phyloP scores from a whole-genome alignment of 1,140 invertebrate species.

The Bombyx mandarina region DNA sequence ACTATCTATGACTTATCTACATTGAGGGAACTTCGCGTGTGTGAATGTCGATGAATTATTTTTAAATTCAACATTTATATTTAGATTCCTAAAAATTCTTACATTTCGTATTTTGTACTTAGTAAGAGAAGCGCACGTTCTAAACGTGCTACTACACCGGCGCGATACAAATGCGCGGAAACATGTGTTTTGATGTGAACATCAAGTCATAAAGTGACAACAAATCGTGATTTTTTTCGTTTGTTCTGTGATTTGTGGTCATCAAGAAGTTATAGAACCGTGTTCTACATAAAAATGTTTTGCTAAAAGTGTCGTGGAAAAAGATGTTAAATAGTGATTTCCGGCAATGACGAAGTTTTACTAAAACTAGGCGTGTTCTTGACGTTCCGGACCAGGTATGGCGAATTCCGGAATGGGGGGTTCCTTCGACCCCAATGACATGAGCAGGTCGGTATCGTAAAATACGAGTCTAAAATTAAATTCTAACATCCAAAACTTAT shows the following conservation, averaged over 20 bases:
- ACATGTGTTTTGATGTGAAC: constrained; percentile 68
- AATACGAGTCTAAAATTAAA: no score
- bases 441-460: constrained; percentile 71
- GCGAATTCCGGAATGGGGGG: constrained; percentile 73
- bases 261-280: no score
- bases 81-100: constrained; percentile 41
- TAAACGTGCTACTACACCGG: constrained; percentile 30
- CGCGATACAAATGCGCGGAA: constrained; percentile 36
- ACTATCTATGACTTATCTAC: constrained; percentile 47
- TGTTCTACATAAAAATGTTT: no score
- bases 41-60: constrained; percentile 58
- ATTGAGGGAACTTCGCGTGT: constrained; percentile 57
- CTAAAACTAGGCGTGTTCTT: no score
- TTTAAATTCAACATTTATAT: constrained; percentile 57
- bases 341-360: constrained; percentile 25
- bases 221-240: constrained; percentile 41
- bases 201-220: constrained; percentile 56
- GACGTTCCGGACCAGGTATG: constrained; percentile 33
- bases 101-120: constrained; percentile 35
- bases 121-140: constrained; percentile 36
- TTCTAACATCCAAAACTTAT: no score
- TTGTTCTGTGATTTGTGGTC: no score
- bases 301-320: constrained; percentile 12
- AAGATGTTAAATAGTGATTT: constrained; percentile 32
- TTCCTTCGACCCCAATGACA: constrained; percentile 81